Base-by-base conservation (phyloP, 2,888 invertebrate genomes). In the Ischnura elegans region DNA sequence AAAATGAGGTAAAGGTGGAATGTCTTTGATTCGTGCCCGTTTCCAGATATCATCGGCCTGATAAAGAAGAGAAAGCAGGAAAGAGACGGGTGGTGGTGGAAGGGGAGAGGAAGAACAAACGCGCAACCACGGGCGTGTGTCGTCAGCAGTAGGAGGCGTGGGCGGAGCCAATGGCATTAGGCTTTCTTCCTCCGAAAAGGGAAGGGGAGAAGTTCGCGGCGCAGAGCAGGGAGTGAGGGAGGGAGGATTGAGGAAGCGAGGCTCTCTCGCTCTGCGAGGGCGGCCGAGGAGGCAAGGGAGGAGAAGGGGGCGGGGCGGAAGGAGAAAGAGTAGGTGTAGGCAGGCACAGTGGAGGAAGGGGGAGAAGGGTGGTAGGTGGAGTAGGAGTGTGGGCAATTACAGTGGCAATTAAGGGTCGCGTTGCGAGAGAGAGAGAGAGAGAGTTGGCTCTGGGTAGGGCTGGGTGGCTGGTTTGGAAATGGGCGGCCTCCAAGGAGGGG, bases 271-370 rank as follows among this genome's bases (percentile, higher is more conserved):
- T n/a, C n/a, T n/a, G 86, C 43, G 45, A 86, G 25, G 0, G 86
- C 10, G 45, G 76, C 29, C 76, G 76, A n/a, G 61, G 61, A n/a
- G 61, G n/a, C 13, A 6, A n/a, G 29, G 29, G 16, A 46, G 87
- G 45, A 47, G 36, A 25, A 25, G 42, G 42, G 61, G 90, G 55
- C 51, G 19, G 90, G 87, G 21, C 29, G 55, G 21, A 55, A 36
- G 87, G n/a, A 29, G 87, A 47, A 10, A 42, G 36, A 61, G 90
- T n/a, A 61, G 43, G 90, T 90, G 90, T 90, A 43, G 90, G 90
- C 90, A n/a, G 36, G 84, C 36, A 42, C 43, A 21, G n/a, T n/a
- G 16, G 45, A 21, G 86, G 45, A 43, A 45, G 43, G 25, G 45
- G 86, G 25, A 45, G 10, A 36, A 36, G 45, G 19, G 43, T n/a